phyloP scores from a whole-genome alignment of 1,140 invertebrate genomes.

The Polyergus mexicanus region DNA sequence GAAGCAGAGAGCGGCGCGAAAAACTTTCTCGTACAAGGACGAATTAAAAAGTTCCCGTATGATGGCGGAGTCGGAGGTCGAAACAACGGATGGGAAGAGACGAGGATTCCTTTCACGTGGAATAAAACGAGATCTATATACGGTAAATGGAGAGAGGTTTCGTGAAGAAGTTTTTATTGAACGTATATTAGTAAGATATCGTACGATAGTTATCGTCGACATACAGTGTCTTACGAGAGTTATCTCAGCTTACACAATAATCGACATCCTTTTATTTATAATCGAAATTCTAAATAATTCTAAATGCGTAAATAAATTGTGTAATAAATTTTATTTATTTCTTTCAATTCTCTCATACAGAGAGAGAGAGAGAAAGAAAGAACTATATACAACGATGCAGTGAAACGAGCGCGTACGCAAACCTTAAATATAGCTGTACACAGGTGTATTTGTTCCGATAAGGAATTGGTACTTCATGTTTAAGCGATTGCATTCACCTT shows the following conservation, averaged over 20 bases:
- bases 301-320: neutral
- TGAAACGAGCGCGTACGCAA: neutral
- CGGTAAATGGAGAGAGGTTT: conserved; percentile 60
- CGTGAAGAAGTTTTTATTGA: conserved; percentile 74
- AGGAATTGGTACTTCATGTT: conserved; percentile 23
- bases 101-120: conserved; percentile 58
- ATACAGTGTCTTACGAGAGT: conserved; percentile 16
- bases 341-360: neutral
- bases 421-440: neutral
- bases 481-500: conserved; percentile 34
- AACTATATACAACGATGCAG: neutral
- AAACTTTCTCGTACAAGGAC: conserved; percentile 64
- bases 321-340: neutral
- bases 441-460: neutral
- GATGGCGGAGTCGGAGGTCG: conserved; percentile 11
- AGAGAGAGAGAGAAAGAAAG: too few species aligned
- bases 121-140: conserved; percentile 69
- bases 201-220: conserved; percentile 67
- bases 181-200: conserved; percentile 56
- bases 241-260: conserved; percentile 32
- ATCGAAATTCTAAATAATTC: conserved; percentile 12
- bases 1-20: conserved; percentile 8
- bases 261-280: conserved; percentile 39
- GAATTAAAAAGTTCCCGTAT: conserved; percentile 72
- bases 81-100: neutral